Evolutionary conservation across 2,797 vertebrate species (phyloP), one percentile per base, ranked within the genome.

Genomic region (Sorex maritimensis): DNA sequence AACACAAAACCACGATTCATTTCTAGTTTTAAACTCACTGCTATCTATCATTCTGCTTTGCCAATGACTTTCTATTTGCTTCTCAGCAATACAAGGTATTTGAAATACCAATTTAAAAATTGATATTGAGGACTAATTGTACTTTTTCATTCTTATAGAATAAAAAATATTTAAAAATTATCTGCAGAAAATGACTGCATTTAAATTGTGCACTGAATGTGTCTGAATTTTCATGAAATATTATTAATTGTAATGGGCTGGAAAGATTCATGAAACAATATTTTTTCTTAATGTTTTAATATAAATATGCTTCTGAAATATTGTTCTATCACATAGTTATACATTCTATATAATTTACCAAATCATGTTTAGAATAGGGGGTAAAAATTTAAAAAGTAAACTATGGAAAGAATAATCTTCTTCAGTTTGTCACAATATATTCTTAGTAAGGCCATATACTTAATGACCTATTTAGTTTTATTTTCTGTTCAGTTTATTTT

Each of bases 131-230:
- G 1, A 5, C 0, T 65, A 81, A 21, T 71, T 85, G 46, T 41
- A 34, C 0, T 12, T 65, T 78, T 80, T 28, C 30, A 75, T 69
- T 49, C 8, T 86, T 52, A 52, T 0, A 85, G 4, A 23, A 63
- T 26, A 5, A 52, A 81, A 83, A 73, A 17, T 23, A 2, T 30
- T 14, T 86, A 34, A 90, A 86, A 83, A 68, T 30, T 75, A 81
- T 92, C 67, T 5, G 41, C 17, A 12, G 21, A 49, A 14, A 88
- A 72, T 82, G 49, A n/a, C 68, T 75, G 2, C 15, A 2, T 77
- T 88, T 58, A 92, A 90, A 95, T 41, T 84, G 52, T 26, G 28
- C 72, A 30, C 69, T 52, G 1, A 77, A 90, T 83, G 81, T 73
- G 3, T 69, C 82, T 90, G 12, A 1, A 90, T 52, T 11, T 69